Base-by-base conservation (phyloP, 1,140 invertebrate genomes). In the Caerostris extrusa region DNA sequence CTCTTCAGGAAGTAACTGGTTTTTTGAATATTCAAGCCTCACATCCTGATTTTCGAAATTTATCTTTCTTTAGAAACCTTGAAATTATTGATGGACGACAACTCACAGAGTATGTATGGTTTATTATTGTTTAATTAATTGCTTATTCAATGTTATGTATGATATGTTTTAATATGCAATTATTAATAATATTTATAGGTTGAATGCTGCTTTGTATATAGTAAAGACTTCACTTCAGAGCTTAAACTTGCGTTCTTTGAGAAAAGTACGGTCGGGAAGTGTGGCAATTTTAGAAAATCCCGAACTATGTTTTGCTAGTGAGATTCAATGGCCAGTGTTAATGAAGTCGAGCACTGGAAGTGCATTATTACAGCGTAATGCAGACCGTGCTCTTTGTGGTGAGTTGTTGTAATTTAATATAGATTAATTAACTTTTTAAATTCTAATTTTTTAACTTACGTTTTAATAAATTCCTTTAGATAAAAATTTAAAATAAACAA, bases 41-140 rank as follows among this genome's bases (percentile, higher is more conserved):
- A 77, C 98, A 99, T 96, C 96, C 96, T 3, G 97, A 98, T 93
- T 99, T 99, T 95, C 98, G 97, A 82, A 98, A 98, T 96, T 96
- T 99, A 1, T 98, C 98, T 0, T 99, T 98, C 95, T 98, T 99
- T 95, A 97, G 98, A 67, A 99, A 99, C 95, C 96, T 99, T 83
- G 98, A 99, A 96, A 97, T 98, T 0, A 99, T 99, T 94, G 98
- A 98, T 83, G 99, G 99, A 0, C 97, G 99, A 77, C 97, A 97
- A 94, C 96, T 98, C 4, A 98, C 98, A n/a, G 98, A 98, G 96
- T 98, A 92, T 60, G 94, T n/a, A 56, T n/a, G 0, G 2, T 61
- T 85, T 86, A 34, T 34, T 34, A 34, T 34, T 34, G 34, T 34
- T 34, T 34, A 34, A 34, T 34, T 34, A 34, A 34, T 34, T 34